A percentile compares a stretch with the other conserved stretches of the same genome.
Evolutionary conservation across 2,888 invertebrate genomes (phyloP).

Genomic region (Xanthorhoe designata): DNA sequence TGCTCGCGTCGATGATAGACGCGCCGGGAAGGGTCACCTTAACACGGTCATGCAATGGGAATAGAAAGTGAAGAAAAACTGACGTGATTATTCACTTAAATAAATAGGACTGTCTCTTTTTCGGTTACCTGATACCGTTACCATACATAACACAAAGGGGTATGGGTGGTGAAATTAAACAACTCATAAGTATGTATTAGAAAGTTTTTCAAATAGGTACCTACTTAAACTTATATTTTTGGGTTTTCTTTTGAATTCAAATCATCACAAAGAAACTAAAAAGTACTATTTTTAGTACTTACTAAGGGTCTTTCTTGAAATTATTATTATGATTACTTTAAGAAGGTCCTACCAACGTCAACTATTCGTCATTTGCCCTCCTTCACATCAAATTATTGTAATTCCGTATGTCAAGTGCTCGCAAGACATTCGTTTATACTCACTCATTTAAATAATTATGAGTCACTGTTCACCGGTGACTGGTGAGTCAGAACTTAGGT

Average conservation of each 20-base stretch:
- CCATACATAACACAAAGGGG: not conserved
- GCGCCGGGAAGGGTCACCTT: too few species aligned
- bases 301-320: too few species aligned
- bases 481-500: constrained; percentile 17
- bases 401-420: not conserved
- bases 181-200: not conserved
- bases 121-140: too few species aligned
- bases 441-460: constrained; percentile 13
- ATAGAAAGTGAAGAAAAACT: not conserved
- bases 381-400: not conserved
- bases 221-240: too few species aligned
- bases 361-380: too few species aligned
- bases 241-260: not conserved
- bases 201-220: not conserved
- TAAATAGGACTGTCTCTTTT: too few species aligned
- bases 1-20: too few species aligned
- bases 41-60: not conserved
- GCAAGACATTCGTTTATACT: not conserved
- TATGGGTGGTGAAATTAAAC: not conserved
- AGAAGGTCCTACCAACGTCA: too few species aligned
- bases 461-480: constrained; percentile 15
- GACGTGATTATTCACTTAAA: not conserved
- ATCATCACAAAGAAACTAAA: not conserved
- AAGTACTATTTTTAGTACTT: too few species aligned
- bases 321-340: too few species aligned